Percentiles rank a stretch among this genome's conserved stretches.
These are phyloP conservation scores for Lagopus leucura DNA, from an alignment of 2,113 vertebrate species.

Conservation along the genomic window DNA sequence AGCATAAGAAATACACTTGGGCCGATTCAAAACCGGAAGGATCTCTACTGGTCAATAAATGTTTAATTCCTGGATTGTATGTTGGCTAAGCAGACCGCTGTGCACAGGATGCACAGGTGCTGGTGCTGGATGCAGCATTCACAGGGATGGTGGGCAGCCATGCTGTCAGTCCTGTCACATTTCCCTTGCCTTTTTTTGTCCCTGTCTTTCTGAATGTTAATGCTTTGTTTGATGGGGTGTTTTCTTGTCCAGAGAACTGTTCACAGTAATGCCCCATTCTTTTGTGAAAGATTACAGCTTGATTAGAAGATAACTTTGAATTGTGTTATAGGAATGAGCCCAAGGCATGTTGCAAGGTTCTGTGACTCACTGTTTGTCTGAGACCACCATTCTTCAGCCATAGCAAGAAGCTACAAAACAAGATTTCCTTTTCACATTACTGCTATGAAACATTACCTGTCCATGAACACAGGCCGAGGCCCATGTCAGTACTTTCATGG, in stretches of 20 bases:
- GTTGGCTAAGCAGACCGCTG: rapidly evolving
- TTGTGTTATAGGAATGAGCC: not conserved
- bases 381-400: not conserved
- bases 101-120: rapidly evolving
- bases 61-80: not conserved
- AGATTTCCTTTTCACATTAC: not conserved
- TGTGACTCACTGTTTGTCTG: rapidly evolving
- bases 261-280: not conserved
- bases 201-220: not conserved
- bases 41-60: not conserved
- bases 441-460: not conserved
- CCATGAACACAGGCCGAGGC: not conserved
- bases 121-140: not conserved
- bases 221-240: not conserved
- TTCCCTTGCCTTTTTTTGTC: not conserved
- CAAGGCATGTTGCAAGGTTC: not conserved
- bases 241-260: not conserved
- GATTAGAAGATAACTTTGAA: not conserved
- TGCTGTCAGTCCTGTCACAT: rapidly evolving
- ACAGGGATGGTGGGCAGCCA: not conserved
- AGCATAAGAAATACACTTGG: not conserved
- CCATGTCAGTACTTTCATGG: not conserved
- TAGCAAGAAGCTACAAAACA: not conserved
- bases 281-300: not conserved
- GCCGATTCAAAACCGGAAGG: rapidly evolving